Evolutionary conservation across 2,113 vertebrate genomes (phyloP), one percentile per base, ranked within the genome.

Genomic region (Poeciliopsis occidentalis): DNA sequence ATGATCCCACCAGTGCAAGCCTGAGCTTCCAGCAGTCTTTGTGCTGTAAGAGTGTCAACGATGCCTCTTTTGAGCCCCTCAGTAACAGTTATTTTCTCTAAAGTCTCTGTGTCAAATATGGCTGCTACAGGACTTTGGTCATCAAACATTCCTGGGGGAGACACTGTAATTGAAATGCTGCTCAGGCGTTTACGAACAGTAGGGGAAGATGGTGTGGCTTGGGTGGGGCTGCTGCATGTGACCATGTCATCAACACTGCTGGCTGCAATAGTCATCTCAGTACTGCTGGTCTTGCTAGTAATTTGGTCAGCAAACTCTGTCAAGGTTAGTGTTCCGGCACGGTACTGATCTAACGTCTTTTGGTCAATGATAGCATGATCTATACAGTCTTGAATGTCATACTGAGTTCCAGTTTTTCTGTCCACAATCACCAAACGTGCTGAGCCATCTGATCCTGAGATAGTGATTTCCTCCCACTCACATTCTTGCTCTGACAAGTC

Each of bases 391-490:
- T 98, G 95, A 81, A 99, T 95, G 84, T 99, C 97, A 2, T 98
- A 98, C 85, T 99, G 96, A 81, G 91, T 95, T 63, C 98, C 97
- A 0, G 97, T 97, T 93, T 98, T 99, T 75, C 97, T 93, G 41
- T 99, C 98, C 0, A 99, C 97, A 63, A 99, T 94, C 27, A 99
- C 96, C 44, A 98, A 90, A 47, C 96, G 95, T 3, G 93, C 92
- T 71, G 95, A 95, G 11, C 98, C 98, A 22, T 98, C 96, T 0
- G 97, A 95, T 6, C 93, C 95, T 0, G 94, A 96, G 72, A 97
- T 97, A 8, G 96, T 98, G 85, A 99, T 99, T 91, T 99, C 98
- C 86, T 99, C 98, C 98, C 98, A 99, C 88, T 99, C 98, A 0
- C 97, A 97, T 64, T 99, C 98, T 83, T 99, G 97, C 76, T 98